Percentiles rank a stretch among this genome's conserved stretches.
Conservation (phyloP, 2,113 vertebrate species). For the Ptilonorhynchus violaceus region DNA sequence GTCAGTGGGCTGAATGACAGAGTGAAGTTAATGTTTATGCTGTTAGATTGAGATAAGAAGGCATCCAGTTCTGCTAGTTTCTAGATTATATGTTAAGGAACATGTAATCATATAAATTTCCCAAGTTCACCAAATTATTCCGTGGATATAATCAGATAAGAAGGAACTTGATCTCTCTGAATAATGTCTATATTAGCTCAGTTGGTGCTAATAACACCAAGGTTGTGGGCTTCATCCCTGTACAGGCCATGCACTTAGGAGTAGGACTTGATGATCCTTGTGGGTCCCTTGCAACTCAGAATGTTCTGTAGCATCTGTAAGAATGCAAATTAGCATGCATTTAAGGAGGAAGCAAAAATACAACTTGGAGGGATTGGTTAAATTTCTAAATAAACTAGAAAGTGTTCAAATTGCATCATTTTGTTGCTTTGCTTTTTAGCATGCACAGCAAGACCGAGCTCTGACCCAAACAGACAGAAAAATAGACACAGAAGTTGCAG, state of each 20-base stretch:
- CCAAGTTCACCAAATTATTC: neutral
- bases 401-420: neutral
- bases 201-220: neutral
- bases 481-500: slow-evolving; percentile 94
- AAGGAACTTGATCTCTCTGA: neutral
- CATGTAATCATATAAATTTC: neutral
- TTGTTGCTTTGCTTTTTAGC: slow-evolving; percentile 72
- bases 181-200: neutral
- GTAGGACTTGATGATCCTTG: neutral
- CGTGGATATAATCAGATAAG: neutral
- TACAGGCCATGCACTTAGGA: neutral
- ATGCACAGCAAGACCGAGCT: slow-evolving; percentile 86
- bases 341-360: neutral
- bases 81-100: neutral
- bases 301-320: neutral
- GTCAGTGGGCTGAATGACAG: neutral
- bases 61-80: neutral
- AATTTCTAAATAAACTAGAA: neutral
- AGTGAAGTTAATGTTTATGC: neutral
- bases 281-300: neutral
- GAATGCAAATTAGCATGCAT: neutral
- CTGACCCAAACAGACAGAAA: slow-evolving; percentile 90
- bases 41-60: neutral
- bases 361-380: neutral
- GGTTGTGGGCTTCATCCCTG: neutral